Evolutionary conservation across 2,113 vertebrate genomes (phyloP), one percentile per base, ranked within the genome.

Genomic region (Lycocorax pyrrhopterus): DNA sequence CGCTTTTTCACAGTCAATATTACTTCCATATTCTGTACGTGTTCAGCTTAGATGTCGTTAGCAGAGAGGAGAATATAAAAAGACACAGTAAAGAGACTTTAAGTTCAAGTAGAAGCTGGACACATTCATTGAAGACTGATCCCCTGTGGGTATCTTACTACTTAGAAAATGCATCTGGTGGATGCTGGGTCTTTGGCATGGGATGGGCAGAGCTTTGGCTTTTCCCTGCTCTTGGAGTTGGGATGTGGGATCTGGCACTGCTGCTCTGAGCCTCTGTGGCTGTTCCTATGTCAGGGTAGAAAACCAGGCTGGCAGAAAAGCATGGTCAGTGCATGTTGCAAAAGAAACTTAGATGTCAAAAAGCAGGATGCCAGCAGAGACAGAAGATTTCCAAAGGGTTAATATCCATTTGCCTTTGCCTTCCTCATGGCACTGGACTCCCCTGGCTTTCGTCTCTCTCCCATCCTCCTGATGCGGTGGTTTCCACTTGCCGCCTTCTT

Each of bases 321-420:
- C 6, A 2, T 1, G 1, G 21, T 25, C 7, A 1, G n/a, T 4
- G 1, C 14, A 1, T 7, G n/a, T 11, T 64, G 26, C 1, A 0
- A 60, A 67, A 22, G 52, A 6, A 76, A 26, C 30, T 21, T 15
- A 37, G 23, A 32, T 13, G 8, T 49, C 55, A 41, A 56, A 79
- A 82, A 83, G 29, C 46, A 62, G 13, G 5, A 29, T 37, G 15
- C 17, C 56, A 81, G 7, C 18, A 63, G 41, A 86, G 17, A 3
- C 7, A 32, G 49, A 51, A 22, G 14, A 10, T 22, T 90, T 60
- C 55, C 8, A 18, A 39, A 78, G 20, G 32, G 37, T 71, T 86
- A 44, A 60, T 49, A 33, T 23, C 30, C 6, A 11, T 63, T 63
- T 87, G 4, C 6, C 8, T 75, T 56, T 53, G 23, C 17, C 27